Conservation (phyloP, 2,888 invertebrate species). For the Napeogenes sylphis region DNA sequence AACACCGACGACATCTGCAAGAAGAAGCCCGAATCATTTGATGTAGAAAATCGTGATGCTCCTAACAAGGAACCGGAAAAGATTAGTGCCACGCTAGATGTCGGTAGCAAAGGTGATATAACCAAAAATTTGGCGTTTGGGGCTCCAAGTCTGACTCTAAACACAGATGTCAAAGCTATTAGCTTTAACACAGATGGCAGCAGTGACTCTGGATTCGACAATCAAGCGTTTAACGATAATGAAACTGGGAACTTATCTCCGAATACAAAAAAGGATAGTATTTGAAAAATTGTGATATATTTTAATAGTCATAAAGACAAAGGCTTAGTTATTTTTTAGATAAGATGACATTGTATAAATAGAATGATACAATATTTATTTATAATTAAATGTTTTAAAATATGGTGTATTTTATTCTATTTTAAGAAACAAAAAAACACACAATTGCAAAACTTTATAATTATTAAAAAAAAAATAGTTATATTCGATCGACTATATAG, state of each 20-base stretch:
- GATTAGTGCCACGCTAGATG: conserved; percentile 46
- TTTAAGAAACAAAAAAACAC: not conserved
- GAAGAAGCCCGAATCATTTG: conserved; percentile 65
- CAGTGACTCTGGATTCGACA: conserved; percentile 70
- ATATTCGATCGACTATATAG: no score
- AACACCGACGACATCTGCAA: conserved; percentile 78
- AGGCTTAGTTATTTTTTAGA: conserved; percentile 27
- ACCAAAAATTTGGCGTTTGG: conserved; percentile 34
- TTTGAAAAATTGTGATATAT: conserved; percentile 35
- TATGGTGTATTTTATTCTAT: not conserved
- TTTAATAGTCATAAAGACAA: conserved; percentile 33
- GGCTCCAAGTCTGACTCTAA: conserved; percentile 18
- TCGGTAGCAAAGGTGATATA: conserved; percentile 42
- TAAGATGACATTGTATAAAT: conserved; percentile 25
- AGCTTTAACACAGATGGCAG: conserved; percentile 64
- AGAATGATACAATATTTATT: conserved; percentile 26
- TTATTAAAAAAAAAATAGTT: no score
- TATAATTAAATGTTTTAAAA: conserved; percentile 12
- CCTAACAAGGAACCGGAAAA: conserved; percentile 44
- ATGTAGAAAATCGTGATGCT: conserved; percentile 55
- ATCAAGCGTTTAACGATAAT: conserved; percentile 62
- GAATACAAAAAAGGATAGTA: conserved; percentile 45
- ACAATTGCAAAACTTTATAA: no score
- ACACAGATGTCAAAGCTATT: no score
- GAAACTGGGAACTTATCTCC: conserved; percentile 40